Conservation (phyloP, 2,113 vertebrate genomes). For the Rhinolophus sinicus region DNA sequence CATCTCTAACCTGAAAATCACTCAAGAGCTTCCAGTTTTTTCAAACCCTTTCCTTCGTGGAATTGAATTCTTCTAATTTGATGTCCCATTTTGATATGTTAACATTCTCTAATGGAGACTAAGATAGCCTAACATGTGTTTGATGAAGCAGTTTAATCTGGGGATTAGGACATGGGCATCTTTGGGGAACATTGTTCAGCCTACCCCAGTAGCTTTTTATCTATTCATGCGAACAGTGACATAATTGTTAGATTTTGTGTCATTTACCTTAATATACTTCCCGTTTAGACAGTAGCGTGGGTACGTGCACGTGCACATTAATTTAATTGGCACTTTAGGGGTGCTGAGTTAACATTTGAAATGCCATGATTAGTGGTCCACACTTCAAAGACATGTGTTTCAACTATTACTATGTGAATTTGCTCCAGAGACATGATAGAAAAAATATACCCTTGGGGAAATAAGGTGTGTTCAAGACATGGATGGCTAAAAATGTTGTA, state of each 20-base stretch:
- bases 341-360: background rate
- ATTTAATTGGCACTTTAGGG: background rate
- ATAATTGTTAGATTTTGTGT: background rate
- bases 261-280: background rate
- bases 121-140: background rate
- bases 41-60: constrained; percentile 25
- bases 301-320: background rate
- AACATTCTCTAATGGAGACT: background rate
- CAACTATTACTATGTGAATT: background rate
- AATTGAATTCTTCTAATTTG: background rate
- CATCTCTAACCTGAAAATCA: constrained; percentile 34
- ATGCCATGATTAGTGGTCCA: background rate
- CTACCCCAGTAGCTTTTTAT: background rate
- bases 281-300: background rate
- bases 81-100: background rate
- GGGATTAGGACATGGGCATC: background rate
- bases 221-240: background rate
- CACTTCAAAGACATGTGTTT: background rate
- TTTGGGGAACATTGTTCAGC: background rate
- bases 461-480: background rate
- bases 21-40: background rate
- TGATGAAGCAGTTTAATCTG: background rate
- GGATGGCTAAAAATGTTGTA: background rate
- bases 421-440: background rate
- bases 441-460: background rate